Percentiles rank a stretch among this genome's conserved stretches.
Conservation (phyloP, 2,797 vertebrate genomes). For the Phataginus tricuspis region DNA sequence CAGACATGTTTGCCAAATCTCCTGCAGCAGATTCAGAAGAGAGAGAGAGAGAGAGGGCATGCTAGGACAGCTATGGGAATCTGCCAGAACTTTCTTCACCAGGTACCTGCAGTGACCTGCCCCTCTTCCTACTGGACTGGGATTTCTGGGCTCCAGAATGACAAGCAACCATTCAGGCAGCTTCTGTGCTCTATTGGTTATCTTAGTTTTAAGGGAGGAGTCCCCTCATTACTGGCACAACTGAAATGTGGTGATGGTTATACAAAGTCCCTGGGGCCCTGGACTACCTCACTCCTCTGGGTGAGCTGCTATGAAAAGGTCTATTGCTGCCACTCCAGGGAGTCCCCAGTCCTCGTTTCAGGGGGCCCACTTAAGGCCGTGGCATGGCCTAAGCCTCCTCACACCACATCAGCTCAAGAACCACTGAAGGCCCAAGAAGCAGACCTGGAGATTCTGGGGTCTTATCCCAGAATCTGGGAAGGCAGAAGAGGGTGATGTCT, state of each 20-base stretch:
- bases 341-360: accelerated
- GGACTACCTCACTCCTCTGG: not conserved
- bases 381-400: accelerated
- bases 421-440: not conserved
- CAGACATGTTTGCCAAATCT: not conserved
- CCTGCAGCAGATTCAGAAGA: not conserved
- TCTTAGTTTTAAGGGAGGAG: not conserved
- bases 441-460: not conserved
- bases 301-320: not conserved
- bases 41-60: too few species aligned
- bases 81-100: not conserved
- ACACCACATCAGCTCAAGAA: not conserved
- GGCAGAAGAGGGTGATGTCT: not conserved
- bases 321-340: not conserved
- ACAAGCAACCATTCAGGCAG: not conserved
- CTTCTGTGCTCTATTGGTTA: not conserved
- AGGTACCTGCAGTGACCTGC: not conserved
- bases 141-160: not conserved
- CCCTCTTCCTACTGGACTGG: not conserved
- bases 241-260: not conserved
- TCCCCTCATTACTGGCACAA: not conserved
- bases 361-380: not conserved
- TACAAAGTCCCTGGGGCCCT: not conserved
- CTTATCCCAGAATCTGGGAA: not conserved
- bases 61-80: not conserved